Percentiles rank a stretch among this genome's conserved stretches.
phyloP scores from a whole-genome alignment of 2,888 invertebrate genomes.

The Pyralis farinalis region DNA sequence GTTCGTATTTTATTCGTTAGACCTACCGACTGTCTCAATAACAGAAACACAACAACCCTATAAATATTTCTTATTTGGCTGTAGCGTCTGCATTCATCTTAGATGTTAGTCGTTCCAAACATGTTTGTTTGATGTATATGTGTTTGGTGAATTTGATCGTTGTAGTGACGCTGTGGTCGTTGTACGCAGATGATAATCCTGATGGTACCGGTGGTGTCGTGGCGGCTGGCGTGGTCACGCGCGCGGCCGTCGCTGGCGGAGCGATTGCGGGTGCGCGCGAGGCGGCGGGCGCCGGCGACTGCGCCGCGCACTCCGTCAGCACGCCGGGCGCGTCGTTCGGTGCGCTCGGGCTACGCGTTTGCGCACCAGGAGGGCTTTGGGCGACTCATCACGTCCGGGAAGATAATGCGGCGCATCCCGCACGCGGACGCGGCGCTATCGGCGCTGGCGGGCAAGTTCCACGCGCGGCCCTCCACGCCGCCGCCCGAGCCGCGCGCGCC shows the following conservation, averaged over 20 bases:
- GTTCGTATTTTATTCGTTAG: too few relatives aligned
- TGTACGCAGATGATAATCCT: conserved; percentile 87
- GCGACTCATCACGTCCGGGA: conserved; percentile 95
- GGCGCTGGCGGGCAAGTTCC: conserved; percentile 75
- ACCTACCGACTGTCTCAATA: too few relatives aligned
- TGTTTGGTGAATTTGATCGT: too few relatives aligned
- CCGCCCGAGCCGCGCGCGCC: conserved; percentile 77
- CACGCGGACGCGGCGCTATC: conserved; percentile 89
- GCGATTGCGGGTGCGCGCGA: conserved; percentile 90
- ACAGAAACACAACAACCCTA: too few relatives aligned
- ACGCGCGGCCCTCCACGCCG: conserved; percentile 88
- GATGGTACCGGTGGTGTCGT: conserved; percentile 95
- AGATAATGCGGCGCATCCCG: conserved; percentile 93
- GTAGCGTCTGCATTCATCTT: too few relatives aligned
- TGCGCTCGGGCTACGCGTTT: conserved; percentile 98
- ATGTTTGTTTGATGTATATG: too few relatives aligned
- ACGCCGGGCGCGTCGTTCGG: conserved; percentile 92
- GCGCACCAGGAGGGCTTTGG: conserved; percentile 89
- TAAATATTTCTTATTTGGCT: too few relatives aligned
- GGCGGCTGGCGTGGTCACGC: conserved; percentile 96
- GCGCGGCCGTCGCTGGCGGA: conserved; percentile 96
- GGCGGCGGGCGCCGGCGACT: conserved; percentile 87
- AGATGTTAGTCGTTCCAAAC: too few relatives aligned
- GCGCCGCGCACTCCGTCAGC: conserved; percentile 93
- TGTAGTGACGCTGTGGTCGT: background rate